Conservation (phyloP, 2,113 vertebrate genomes). For the Aspidoscelis tigris region DNA sequence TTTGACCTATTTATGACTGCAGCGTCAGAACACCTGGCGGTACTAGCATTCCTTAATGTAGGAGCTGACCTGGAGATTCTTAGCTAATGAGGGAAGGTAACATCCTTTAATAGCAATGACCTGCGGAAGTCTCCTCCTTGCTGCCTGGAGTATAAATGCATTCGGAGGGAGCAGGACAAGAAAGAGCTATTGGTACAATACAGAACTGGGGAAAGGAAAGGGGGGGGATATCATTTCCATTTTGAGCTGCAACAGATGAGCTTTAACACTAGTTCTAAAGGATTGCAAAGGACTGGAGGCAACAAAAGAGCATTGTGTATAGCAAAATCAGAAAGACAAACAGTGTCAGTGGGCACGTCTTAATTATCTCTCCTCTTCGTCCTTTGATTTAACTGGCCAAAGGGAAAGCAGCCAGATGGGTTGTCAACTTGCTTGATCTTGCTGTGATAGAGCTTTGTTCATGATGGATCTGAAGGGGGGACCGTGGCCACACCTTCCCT, state of each 20-base stretch:
- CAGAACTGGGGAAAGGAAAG: neutral
- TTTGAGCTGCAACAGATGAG: neutral
- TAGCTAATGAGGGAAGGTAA: slow-evolving; percentile 39
- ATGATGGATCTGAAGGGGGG: too few species aligned
- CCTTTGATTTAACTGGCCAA: too few species aligned
- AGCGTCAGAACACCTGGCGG: slow-evolving; percentile 25
- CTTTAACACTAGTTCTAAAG: neutral
- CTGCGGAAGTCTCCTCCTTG: slow-evolving; percentile 27
- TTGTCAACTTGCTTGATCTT: too few species aligned
- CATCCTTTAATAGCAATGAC: slow-evolving; percentile 47
- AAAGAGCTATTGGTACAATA: slow-evolving; percentile 10
- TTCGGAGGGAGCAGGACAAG: neutral
- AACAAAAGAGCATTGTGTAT: too few species aligned
- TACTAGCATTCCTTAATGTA: slow-evolving; percentile 10
- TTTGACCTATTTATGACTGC: slow-evolving; percentile 34
- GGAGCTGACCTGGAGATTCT: slow-evolving; percentile 36
- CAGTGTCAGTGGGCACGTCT: too few species aligned
- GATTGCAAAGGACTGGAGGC: neutral
- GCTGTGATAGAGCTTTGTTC: too few species aligned
- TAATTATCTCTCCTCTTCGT: too few species aligned
- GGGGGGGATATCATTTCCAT: slow-evolving; percentile 19
- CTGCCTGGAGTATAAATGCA: neutral
- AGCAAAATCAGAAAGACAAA: too few species aligned
- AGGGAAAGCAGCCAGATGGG: too few species aligned
- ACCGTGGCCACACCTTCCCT: too few species aligned